Conservation (phyloP, 2,888 invertebrate genomes). For the Oligia strigilis region DNA sequence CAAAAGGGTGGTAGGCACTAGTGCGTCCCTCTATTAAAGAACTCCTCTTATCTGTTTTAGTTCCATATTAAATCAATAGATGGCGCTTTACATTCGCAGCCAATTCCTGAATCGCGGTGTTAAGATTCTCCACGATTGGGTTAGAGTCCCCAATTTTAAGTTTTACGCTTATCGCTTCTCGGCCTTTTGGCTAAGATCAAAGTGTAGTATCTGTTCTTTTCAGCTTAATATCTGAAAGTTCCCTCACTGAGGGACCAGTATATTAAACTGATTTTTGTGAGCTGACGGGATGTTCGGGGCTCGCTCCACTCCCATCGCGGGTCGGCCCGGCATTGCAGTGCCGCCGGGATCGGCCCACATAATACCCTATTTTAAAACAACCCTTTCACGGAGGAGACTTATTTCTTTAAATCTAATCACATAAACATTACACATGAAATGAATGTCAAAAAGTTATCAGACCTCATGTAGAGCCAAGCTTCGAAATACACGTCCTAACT, state of each 20-base stretch:
- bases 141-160: neutral
- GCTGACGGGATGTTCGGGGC: neutral
- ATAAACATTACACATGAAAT: neutral
- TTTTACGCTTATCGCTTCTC: neutral
- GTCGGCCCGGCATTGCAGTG: conserved; percentile 4
- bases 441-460: too few species aligned
- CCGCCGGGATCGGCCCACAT: neutral
- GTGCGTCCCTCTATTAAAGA: neutral
- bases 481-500: too few species aligned
- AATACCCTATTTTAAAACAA: neutral
- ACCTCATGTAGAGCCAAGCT: too few species aligned
- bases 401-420: neutral
- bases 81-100: conserved; percentile 16
- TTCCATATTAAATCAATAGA: conserved; percentile 27
- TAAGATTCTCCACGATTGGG: conserved; percentile 17
- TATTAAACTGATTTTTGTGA: neutral
- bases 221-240: conserved; percentile 41
- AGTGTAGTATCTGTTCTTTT: conserved; percentile 50
- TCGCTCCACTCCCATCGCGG: conserved; percentile 1
- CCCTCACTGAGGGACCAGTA: neutral
- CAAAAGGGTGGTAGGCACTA: neutral
- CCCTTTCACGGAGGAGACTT: too few species aligned
- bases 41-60: neutral
- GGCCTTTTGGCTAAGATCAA: conserved; percentile 38
- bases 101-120: conserved; percentile 30